Base-by-base conservation (phyloP, 2,797 vertebrate genomes). In the Perodicticus potto region DNA sequence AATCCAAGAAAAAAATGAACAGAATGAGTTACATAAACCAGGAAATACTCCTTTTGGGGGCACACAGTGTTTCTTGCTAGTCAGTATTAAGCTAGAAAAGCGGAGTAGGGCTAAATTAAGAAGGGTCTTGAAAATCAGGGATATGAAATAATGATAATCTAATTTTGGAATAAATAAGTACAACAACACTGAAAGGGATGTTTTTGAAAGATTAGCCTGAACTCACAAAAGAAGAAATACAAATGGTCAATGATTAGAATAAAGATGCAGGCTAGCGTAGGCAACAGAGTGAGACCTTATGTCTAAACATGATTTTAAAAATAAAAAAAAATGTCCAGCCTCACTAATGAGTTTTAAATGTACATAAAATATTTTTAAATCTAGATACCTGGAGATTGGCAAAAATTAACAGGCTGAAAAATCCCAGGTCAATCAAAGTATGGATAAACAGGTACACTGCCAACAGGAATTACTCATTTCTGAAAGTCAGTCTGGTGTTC, bases 21-120 rank as follows among this genome's bases (percentile, higher is more conserved):
- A 83, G 34, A 63, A 85, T 63, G 12, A 92, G 16, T 34, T 92
- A 37, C 25, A 84, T 63, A 20, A 93, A 43, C 34, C 2, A 73
- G 29, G 12, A 87, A 95, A 84, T n/a, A 95, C 1, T 89, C 9
- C 67, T 95, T 63, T 86, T 2, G 73, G 53, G 40, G 70, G 27
- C 32, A 81, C 11, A 87, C 11, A 87, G 65, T 86, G 45, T 77
- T 37, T 80, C 13, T 23, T 67, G 10, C 7, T 81, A 12, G 23
- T 74, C 13, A 89, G 10, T 80, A 74, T 29, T 89, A 91, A 93
- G 32, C 69, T 49, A 90, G 29, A 97, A 95, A 95, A 91, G 88
- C 20, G 92, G 49, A 16, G n/a, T 59, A 91, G 32, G 43, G 37
- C 8, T 53, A 76, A 94, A 97, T 76, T 72, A 37, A 89, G 23